Conservation (phyloP, 2,888 invertebrate species). For the Dexiosoma caninum region DNA sequence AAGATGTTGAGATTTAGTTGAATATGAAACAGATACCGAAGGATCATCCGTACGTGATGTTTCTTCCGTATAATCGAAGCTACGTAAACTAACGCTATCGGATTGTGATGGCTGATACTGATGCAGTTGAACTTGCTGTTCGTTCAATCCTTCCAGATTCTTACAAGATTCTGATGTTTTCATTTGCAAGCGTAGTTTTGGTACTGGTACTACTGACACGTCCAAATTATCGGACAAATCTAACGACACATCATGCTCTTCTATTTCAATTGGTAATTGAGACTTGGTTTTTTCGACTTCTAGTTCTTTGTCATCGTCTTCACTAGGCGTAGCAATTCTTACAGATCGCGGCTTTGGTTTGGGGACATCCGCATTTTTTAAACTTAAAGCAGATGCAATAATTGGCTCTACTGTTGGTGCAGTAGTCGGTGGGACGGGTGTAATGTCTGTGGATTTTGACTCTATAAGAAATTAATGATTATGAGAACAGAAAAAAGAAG, state of each 20-base stretch:
- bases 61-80: conserved; percentile 74
- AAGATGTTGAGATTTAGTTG: conserved; percentile 60
- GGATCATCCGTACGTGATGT: conserved; percentile 73
- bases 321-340: conserved; percentile 71
- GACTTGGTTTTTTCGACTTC: not conserved
- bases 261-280: conserved; percentile 5
- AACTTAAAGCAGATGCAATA: not conserved
- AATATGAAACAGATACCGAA: conserved; percentile 69
- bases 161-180: conserved; percentile 71
- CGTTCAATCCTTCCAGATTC: conserved; percentile 70
- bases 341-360: conserved; percentile 79
- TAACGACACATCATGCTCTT: conserved; percentile 16
- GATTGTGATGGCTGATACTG: conserved; percentile 64
- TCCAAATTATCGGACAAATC: conserved; percentile 23
- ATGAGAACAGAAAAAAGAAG: conserved; percentile 74
- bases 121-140: not conserved
- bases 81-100: conserved; percentile 73
- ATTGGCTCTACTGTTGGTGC: conserved; percentile 57
- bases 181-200: conserved; percentile 75
- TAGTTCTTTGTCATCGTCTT: conserved; percentile 28
- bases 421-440: conserved; percentile 71
- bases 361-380: conserved; percentile 70
- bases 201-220: conserved; percentile 69
- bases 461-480: conserved; percentile 78
- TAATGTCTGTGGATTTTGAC: conserved; percentile 74